These are phyloP conservation scores for Bimastos eiseni DNA, from an alignment of 2,888 invertebrate genomes.

Conservation along the genomic window DNA sequence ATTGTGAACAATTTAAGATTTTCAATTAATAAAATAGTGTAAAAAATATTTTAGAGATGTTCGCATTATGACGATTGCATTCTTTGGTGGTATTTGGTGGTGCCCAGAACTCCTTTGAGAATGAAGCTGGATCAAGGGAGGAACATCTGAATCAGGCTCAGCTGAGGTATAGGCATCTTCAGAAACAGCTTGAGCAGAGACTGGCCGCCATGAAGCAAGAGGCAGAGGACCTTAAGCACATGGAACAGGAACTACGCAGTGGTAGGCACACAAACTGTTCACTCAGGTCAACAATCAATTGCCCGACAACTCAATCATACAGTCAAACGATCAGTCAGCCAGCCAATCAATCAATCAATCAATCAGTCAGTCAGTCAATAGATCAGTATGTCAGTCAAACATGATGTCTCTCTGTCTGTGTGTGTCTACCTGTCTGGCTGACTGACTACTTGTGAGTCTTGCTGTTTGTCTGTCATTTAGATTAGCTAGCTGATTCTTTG, in stretches of 20 bases:
- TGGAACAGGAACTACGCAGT: constrained; percentile 56
- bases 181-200: constrained; percentile 54
- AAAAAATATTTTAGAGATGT: too few species aligned
- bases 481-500: not conserved
- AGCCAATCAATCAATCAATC: not conserved
- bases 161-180: constrained; percentile 52
- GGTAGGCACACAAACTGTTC: constrained; percentile 44
- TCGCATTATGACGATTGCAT: too few species aligned
- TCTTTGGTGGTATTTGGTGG: not conserved
- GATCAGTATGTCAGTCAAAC: too few species aligned
- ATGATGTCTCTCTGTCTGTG: too few species aligned
- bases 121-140: constrained; percentile 55
- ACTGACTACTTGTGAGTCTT: not conserved
- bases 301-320: not conserved
- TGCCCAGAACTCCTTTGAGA: constrained; percentile 50
- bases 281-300: not conserved
- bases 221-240: constrained; percentile 53
- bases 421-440: too few species aligned
- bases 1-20: too few species aligned
- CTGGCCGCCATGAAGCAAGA: constrained; percentile 54
- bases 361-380: not conserved
- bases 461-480: not conserved
- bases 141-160: constrained; percentile 53
- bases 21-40: too few species aligned
- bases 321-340: not conserved